phyloP scores from a whole-genome alignment of 2,113 vertebrate species.

The Crocuta crocuta region DNA sequence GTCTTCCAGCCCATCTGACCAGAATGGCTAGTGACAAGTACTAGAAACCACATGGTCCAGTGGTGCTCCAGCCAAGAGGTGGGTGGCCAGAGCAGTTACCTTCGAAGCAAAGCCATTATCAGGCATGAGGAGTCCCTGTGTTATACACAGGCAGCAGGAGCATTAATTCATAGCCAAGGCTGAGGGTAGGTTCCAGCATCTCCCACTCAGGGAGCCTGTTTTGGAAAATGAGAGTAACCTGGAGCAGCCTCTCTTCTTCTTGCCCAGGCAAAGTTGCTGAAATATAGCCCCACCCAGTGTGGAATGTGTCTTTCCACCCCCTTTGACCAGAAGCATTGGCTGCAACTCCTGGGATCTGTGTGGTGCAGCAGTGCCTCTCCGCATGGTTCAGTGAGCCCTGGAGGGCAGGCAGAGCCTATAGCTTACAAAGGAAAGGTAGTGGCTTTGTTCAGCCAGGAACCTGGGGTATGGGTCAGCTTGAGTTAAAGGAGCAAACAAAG shows the following conservation, averaged over 20 bases:
- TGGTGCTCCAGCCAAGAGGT: neutral
- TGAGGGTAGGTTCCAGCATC: neutral
- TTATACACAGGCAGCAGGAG: neutral
- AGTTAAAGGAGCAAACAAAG: neutral
- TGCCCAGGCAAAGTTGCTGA: neutral
- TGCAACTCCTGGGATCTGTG: neutral
- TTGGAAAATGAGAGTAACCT: neutral
- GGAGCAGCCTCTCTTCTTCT: neutral
- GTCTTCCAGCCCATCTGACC: neutral
- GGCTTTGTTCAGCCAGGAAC: neutral
- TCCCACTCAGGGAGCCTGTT: neutral
- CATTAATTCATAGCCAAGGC: neutral
- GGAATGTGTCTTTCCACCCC: neutral
- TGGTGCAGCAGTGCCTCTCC: neutral
- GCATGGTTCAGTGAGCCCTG: neutral
- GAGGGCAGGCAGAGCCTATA: neutral
- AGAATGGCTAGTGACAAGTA: neutral
- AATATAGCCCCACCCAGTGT: neutral
- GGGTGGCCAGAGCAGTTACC: neutral
- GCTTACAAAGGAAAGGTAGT: neutral
- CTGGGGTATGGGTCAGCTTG: neutral
- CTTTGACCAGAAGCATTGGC: neutral
- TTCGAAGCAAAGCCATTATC: neutral
- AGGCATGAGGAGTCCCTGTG: neutral
- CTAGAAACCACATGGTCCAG: neutral